phyloP scores from a whole-genome alignment of 2,113 vertebrate species.

The Brienomyrus longianalis region DNA sequence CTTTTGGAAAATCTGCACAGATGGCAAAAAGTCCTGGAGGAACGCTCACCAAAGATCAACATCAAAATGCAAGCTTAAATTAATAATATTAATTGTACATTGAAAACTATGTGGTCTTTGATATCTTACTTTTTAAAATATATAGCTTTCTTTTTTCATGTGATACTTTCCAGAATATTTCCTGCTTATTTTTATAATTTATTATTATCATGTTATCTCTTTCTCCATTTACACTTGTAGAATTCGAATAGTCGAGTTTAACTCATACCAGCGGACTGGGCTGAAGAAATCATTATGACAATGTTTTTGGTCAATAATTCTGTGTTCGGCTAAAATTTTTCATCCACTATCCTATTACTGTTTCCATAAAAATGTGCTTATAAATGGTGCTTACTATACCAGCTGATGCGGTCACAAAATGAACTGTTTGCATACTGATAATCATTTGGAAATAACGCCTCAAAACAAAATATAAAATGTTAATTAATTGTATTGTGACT shows the following conservation, averaged over 20 bases:
- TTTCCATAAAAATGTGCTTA: background rate
- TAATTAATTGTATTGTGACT: background rate
- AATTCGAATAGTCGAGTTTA: background rate
- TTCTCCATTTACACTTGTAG: background rate
- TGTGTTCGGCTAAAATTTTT: background rate
- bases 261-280: background rate
- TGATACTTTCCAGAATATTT: background rate
- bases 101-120: background rate
- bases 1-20: too few species aligned
- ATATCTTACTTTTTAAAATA: background rate
- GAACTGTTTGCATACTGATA: background rate
- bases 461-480: background rate
- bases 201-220: background rate
- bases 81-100: too few species aligned
- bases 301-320: background rate
- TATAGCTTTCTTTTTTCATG: background rate
- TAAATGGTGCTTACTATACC: background rate
- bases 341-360: background rate
- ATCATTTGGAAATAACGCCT: background rate
- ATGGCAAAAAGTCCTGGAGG: too few species aligned
- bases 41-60: too few species aligned
- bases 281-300: background rate
- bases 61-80: too few species aligned
- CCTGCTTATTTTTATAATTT: background rate
- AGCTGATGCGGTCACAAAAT: background rate